A percentile compares a stretch with the other conserved stretches of the same genome.
Conservation (phyloP, 2,888 invertebrate species). For the Patella ulyssiponensis region DNA sequence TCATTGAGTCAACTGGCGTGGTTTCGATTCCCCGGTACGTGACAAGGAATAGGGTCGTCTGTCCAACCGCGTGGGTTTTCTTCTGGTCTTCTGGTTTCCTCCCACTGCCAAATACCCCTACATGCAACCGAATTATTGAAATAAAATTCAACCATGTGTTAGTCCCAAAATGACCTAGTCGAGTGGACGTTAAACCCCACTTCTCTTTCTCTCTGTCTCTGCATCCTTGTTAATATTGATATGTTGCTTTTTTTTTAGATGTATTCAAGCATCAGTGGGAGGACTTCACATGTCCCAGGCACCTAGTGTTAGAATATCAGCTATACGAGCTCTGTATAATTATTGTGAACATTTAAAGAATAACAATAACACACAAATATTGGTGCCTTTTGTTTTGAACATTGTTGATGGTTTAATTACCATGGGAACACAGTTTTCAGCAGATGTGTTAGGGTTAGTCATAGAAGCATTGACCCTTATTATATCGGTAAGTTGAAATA, state of each 20-base stretch:
- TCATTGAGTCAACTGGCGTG: too few species aligned
- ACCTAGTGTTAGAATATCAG: constrained; percentile 76
- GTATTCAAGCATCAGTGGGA: constrained; percentile 76
- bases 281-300: constrained; percentile 75
- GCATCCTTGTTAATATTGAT: background rate
- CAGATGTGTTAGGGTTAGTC: constrained; percentile 75
- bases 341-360: constrained; percentile 76
- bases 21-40: too few species aligned
- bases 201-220: too few species aligned
- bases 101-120: too few species aligned
- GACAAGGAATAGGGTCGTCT: too few species aligned
- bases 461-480: constrained; percentile 76
- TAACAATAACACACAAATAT: constrained; percentile 72
- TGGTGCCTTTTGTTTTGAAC: constrained; percentile 73
- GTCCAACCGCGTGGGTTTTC: too few species aligned
- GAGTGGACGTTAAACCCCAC: too few species aligned
- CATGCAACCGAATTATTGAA: too few species aligned
- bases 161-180: too few species aligned
- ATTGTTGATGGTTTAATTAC: constrained; percentile 76
- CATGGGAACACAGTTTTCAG: constrained; percentile 75
- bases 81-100: too few species aligned
- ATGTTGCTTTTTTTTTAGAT: constrained; percentile 58
- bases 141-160: too few species aligned
- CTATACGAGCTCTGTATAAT: constrained; percentile 74
- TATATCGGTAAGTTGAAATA: constrained; percentile 72